A percentile compares a stretch with the other conserved stretches of the same genome.
These are phyloP conservation scores for Thamnophis elegans DNA, from an alignment of 2,797 vertebrate genomes.

Conservation along the genomic window DNA sequence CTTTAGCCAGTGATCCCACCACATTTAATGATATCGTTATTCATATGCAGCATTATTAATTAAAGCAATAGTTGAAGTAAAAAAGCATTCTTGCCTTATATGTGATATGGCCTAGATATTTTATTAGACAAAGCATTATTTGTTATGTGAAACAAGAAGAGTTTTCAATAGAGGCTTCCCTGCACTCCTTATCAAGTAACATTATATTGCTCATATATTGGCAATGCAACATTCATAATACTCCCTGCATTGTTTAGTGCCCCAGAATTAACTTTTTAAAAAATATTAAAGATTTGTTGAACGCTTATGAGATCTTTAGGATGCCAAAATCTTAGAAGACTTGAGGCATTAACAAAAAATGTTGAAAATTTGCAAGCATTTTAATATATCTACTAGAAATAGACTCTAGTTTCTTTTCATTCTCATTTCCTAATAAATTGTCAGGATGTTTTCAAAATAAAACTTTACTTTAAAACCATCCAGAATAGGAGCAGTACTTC, in stretches of 20 bases:
- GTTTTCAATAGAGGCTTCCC: background rate
- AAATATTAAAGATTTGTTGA: background rate
- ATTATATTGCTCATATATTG: background rate
- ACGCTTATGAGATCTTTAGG: background rate
- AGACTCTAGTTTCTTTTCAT: background rate
- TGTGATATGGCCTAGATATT: background rate
- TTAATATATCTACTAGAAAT: background rate
- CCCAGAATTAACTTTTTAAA: background rate
- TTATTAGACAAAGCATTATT: background rate
- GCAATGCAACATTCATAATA: background rate
- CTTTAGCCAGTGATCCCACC: background rate
- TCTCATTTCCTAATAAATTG: background rate
- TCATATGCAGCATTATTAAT: background rate
- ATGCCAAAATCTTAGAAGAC: background rate
- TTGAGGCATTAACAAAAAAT: background rate
- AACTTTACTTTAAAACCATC: background rate
- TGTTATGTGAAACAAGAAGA: background rate
- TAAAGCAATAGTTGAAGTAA: background rate
- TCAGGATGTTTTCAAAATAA: background rate
- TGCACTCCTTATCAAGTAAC: background rate
- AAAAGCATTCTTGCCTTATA: background rate
- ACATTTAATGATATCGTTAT: background rate
- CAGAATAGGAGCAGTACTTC: background rate
- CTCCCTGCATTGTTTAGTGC: background rate
- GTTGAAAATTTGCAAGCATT: background rate